Conservation (phyloP, 2,888 invertebrate genomes). For the Amorpha juglandis region DNA sequence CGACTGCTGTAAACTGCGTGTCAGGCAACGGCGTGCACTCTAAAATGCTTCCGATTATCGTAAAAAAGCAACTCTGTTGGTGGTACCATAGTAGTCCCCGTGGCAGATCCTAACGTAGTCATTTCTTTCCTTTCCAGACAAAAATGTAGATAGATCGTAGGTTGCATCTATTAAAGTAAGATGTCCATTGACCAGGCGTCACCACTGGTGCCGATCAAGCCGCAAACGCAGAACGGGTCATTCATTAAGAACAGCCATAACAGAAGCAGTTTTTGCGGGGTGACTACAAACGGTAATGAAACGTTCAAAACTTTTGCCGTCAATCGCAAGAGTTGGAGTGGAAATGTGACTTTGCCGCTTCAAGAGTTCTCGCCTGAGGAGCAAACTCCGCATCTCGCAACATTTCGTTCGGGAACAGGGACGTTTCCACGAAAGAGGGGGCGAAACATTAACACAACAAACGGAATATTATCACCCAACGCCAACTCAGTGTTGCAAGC, state of each 20-base stretch:
- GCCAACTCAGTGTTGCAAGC: slow-evolving; percentile 78
- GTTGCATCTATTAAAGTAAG: slow-evolving; percentile 69
- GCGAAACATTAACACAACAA: slow-evolving; percentile 76
- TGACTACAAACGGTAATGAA: slow-evolving; percentile 73
- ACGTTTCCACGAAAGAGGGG: slow-evolving; percentile 81
- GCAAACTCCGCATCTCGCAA: slow-evolving; percentile 73
- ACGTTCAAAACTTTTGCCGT: slow-evolving; percentile 80
- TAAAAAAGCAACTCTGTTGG: slow-evolving; percentile 63
- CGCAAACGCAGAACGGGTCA: slow-evolving; percentile 79
- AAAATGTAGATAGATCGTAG: slow-evolving; percentile 78
- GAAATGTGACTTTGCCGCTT: slow-evolving; percentile 79
- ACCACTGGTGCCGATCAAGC: slow-evolving; percentile 81
- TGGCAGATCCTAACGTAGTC: slow-evolving; percentile 51
- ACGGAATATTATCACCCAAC: slow-evolving; percentile 82
- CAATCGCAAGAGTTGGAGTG: slow-evolving; percentile 83
- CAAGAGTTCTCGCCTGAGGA: slow-evolving; percentile 76
- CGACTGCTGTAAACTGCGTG: slow-evolving; percentile 10
- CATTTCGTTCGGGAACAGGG: slow-evolving; percentile 79
- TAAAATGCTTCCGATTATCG: background rate
- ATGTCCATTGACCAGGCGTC: slow-evolving; percentile 83
- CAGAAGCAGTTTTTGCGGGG: slow-evolving; percentile 82
- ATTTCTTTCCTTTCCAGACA: slow-evolving; percentile 77
- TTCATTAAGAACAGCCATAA: slow-evolving; percentile 83
- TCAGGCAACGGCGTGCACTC: background rate
- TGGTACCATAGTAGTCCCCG: slow-evolving; percentile 45